Evolutionary conservation across 1,140 invertebrate species (phyloP).

Genomic region (Holcopasites calliopsidis): DNA sequence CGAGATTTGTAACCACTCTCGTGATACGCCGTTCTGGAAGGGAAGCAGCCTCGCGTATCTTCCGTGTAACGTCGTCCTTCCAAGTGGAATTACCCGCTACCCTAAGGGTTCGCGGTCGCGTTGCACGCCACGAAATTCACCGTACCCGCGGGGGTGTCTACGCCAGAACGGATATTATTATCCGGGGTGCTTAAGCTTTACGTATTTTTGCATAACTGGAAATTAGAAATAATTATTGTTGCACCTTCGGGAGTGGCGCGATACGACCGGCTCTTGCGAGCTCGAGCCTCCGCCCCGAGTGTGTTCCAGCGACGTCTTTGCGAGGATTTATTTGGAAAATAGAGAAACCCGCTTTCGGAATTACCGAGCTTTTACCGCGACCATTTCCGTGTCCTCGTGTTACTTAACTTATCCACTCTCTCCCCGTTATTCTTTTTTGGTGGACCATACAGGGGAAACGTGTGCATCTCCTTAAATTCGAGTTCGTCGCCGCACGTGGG

Average conservation of each 20-base stretch:
- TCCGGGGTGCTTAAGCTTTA: slow-evolving; percentile 65
- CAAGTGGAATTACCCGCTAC: slow-evolving; percentile 41
- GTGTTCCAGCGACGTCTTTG: slow-evolving; percentile 1
- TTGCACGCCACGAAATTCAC: slow-evolving; percentile 59
- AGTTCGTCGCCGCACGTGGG: too few species aligned
- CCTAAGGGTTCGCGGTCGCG: slow-evolving; percentile 29
- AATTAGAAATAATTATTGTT: slow-evolving; percentile 74
- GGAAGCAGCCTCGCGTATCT: slow-evolving; percentile 2
- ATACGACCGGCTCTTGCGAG: not conserved
- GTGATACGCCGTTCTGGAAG: not conserved
- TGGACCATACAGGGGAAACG: not conserved
- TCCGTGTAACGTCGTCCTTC: slow-evolving; percentile 27
- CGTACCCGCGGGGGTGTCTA: slow-evolving; percentile 56
- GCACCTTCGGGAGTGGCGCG: slow-evolving; percentile 58
- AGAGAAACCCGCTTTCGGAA: slow-evolving; percentile 12
- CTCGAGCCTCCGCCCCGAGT: not conserved
- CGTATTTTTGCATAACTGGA: slow-evolving; percentile 71
- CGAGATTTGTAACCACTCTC: not conserved
- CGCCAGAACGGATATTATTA: slow-evolving; percentile 63
- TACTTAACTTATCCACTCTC: not conserved
- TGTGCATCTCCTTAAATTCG: too few species aligned
- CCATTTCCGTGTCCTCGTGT: not conserved
- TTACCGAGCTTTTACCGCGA: slow-evolving; percentile 18
- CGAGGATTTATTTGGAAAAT: slow-evolving; percentile 38
- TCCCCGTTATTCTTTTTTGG: not conserved